These are phyloP conservation scores for Aurelia coerulea DNA, from an alignment of 30 jellyfish, hydroid and myxozoan genomes.

Conservation along the genomic window DNA sequence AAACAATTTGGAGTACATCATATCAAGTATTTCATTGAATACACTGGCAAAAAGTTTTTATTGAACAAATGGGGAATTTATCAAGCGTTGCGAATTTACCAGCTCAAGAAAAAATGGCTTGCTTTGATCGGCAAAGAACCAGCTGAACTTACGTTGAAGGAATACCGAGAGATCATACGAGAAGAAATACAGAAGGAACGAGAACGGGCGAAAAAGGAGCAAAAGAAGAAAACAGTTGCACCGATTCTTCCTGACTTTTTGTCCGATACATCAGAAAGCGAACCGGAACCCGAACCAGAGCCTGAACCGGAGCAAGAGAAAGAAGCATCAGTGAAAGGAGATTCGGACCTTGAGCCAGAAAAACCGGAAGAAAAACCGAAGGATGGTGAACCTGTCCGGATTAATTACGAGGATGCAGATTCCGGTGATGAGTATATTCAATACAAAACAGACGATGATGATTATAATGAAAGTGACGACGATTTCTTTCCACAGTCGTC, in stretches of 20 bases:
- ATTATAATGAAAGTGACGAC: conserved; percentile 44
- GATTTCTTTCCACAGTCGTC: conserved; percentile 63
- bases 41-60: conserved; percentile 19
- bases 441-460: conserved; percentile 71
- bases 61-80: conserved; percentile 69
- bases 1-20: conserved; percentile 54
- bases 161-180: conserved; percentile 41
- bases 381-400: conserved; percentile 59
- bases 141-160: conserved; percentile 29
- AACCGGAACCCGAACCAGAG: conserved; percentile 21
- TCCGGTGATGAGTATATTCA: conserved; percentile 47
- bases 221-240: conserved; percentile 54
- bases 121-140: conserved; percentile 51
- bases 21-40: conserved; percentile 48
- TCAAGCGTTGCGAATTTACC: conserved; percentile 70
- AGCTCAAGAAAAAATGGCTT: conserved; percentile 61
- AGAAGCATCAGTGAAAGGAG: conserved; percentile 36
- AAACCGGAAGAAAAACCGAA: conserved; percentile 7
- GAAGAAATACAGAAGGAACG: conserved; percentile 57
- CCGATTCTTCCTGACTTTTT: conserved; percentile 6
- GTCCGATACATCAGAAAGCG: conserved; percentile 26
- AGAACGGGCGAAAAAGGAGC: conserved; percentile 21
- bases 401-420: conserved; percentile 41
- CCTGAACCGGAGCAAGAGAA: conserved; percentile 3
- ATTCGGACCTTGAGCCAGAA: conserved; percentile 23